Conservation (phyloP, 2,113 vertebrate genomes). For the Oryzias melastigma region DNA sequence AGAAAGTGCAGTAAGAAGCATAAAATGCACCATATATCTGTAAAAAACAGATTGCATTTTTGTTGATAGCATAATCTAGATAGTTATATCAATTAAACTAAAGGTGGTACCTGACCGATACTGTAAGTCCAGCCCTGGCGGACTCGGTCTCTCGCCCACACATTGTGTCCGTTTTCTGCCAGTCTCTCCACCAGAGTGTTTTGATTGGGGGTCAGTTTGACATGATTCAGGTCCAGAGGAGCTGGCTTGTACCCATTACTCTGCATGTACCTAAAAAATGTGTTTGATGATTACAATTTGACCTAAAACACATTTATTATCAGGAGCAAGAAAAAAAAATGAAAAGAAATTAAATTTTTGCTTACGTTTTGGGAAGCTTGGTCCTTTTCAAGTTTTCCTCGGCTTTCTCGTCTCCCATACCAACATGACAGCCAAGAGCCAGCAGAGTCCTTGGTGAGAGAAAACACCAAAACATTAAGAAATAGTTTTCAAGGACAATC, state of each 20-base stretch:
- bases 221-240: conserved; percentile 86
- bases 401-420: conserved; percentile 92
- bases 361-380: conserved; percentile 91
- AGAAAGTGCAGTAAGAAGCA: conserved; percentile 10
- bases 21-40: not conserved
- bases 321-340: not conserved
- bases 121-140: conserved; percentile 92
- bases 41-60: not conserved
- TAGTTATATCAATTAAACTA: not conserved
- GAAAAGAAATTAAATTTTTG: not conserved
- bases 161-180: conserved; percentile 91
- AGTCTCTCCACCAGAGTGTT: conserved; percentile 89
- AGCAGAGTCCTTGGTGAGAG: conserved; percentile 81
- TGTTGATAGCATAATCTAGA: not conserved
- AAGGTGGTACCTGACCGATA: conserved; percentile 80
- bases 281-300: conserved; percentile 5
- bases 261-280: conserved; percentile 82
- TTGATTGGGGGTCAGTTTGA: conserved; percentile 89
- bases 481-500: not conserved
- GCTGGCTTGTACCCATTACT: conserved; percentile 87
- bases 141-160: conserved; percentile 90
- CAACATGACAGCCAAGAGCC: conserved; percentile 91
- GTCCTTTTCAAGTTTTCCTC: conserved; percentile 90
- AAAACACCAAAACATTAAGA: conserved; percentile 16
- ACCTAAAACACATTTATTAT: not conserved